phyloP scores from a whole-genome alignment of 2,113 vertebrate genomes.

The Phasianus colchicus region DNA sequence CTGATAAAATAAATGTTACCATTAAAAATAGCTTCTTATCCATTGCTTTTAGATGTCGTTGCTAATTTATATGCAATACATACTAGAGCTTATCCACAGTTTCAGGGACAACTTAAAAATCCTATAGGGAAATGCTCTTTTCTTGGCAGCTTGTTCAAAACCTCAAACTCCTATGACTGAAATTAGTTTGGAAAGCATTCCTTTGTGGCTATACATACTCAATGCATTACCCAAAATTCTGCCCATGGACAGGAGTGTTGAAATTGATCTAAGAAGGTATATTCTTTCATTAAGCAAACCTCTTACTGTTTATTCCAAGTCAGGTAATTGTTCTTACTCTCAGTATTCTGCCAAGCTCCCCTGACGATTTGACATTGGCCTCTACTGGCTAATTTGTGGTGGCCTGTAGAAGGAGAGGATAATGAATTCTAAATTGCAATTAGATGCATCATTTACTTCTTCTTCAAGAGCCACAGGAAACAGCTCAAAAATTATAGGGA shows the following conservation, averaged over 20 bases:
- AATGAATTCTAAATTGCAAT: constrained; percentile 21
- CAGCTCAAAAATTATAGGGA: not conserved
- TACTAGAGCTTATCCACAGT: not conserved
- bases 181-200: not conserved
- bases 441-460: constrained; percentile 38
- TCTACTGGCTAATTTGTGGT: constrained; percentile 6
- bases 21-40: not conserved
- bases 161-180: not conserved
- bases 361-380: not conserved
- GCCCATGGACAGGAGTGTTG: not conserved
- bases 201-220: not conserved
- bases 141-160: constrained; percentile 4
- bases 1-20: not conserved
- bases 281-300: not conserved
- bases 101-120: not conserved
- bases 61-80: not conserved
- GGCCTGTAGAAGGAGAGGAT: not conserved
- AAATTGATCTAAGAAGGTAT: constrained; percentile 16
- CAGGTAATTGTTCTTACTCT: not conserved
- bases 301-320: not conserved
- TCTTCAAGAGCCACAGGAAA: constrained; percentile 26
- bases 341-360: not conserved
- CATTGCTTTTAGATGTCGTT: not conserved
- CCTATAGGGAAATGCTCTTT: not conserved
- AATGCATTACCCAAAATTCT: not conserved